Conservation (phyloP, 1,140 invertebrate genomes). For the Solenopsis fugax region DNA sequence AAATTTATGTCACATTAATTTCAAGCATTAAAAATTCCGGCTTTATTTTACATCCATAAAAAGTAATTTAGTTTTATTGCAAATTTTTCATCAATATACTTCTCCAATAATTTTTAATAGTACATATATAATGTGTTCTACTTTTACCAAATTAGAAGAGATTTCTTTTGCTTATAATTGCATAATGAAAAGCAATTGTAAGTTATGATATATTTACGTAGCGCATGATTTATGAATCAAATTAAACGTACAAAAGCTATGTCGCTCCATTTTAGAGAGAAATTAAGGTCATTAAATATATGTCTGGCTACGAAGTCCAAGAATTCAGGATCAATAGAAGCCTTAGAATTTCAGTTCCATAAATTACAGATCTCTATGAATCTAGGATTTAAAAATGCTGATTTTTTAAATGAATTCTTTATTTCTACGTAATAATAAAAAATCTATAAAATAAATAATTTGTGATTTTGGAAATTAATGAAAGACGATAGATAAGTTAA, state of each 20-base stretch:
- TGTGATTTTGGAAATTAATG: neutral
- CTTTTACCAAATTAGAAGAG: neutral
- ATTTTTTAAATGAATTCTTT: neutral
- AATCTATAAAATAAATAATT: constrained; percentile 3
- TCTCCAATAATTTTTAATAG: neutral
- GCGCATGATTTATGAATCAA: neutral
- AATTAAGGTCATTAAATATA: constrained; percentile 45
- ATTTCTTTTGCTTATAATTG: neutral
- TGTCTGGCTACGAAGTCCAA: neutral
- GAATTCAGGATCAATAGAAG: constrained; percentile 17
- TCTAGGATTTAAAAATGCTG: neutral
- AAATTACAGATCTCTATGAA: neutral
- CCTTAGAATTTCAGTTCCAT: constrained; percentile 15
- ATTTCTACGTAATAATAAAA: neutral
- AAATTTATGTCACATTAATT: neutral
- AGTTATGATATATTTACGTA: neutral
- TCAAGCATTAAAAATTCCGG: neutral
- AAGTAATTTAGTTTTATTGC: neutral
- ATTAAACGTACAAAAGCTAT: constrained; percentile 30
- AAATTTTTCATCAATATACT: neutral
- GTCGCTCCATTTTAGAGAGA: constrained; percentile 8
- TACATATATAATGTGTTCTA: neutral
- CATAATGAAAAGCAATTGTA: neutral
- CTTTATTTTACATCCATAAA: neutral
- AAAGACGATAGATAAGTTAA: neutral